These are phyloP conservation scores for Stramonita haemastoma DNA, from an alignment of 2,888 invertebrate genomes.

Conservation along the genomic window DNA sequence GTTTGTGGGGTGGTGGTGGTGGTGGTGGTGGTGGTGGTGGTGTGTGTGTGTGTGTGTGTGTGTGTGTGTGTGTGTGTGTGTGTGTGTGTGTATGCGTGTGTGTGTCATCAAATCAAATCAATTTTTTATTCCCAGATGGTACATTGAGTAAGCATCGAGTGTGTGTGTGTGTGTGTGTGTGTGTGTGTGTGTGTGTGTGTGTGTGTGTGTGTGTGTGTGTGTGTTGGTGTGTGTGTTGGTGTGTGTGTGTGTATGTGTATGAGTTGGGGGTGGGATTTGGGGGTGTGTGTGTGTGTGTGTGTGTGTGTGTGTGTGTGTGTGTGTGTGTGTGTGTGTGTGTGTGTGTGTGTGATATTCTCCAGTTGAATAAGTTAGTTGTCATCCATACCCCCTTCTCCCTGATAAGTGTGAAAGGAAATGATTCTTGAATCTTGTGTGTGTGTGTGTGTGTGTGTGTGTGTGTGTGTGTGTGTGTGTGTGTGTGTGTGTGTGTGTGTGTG, in stretches of 20 bases:
- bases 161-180: background rate
- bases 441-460: background rate
- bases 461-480: background rate
- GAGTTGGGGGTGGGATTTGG: background rate
- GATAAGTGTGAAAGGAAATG: too few relatives aligned
- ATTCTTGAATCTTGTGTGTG: background rate
- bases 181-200: background rate
- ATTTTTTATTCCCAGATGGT: too few relatives aligned
- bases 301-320: conserved; percentile 18
- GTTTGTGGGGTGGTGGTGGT: background rate
- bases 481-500: conserved; percentile 1
- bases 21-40: background rate
- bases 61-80: background rate
- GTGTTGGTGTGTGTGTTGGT: too few relatives aligned
- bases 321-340: conserved; percentile 1
- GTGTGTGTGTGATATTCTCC: too few relatives aligned
- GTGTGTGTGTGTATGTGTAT: conserved; percentile 29
- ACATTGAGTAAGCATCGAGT: too few relatives aligned
- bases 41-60: background rate
- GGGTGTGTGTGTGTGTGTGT: background rate
- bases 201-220: conserved; percentile 19
- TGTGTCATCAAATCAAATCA: background rate
- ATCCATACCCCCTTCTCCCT: too few relatives aligned
- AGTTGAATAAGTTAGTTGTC: too few relatives aligned
- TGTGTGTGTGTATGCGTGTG: too few relatives aligned